phyloP scores from a whole-genome alignment of 1,140 invertebrate genomes.

The Leptinotarsa undecemlineata region DNA sequence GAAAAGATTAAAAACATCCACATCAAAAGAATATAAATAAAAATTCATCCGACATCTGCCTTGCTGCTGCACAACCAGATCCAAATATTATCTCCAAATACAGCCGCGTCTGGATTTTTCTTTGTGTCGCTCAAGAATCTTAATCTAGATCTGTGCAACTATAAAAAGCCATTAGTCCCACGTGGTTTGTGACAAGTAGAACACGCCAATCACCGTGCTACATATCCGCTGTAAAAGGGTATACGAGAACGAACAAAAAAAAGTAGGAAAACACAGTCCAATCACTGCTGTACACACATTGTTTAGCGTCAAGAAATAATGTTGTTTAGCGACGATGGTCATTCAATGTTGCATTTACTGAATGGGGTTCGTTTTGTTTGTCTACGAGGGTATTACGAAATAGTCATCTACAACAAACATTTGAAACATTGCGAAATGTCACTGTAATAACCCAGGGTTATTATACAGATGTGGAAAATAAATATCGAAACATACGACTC shows the following conservation, averaged over 20 bases:
- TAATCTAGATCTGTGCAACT: neutral
- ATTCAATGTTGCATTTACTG: neutral
- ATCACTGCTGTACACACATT: neutral
- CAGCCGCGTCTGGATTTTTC: neutral
- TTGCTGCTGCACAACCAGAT: neutral
- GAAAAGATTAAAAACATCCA: neutral
- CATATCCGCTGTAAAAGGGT: neutral
- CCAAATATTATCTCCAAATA: conserved; percentile 4
- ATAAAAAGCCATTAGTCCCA: conserved; percentile 2
- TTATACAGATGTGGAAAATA: too few species aligned
- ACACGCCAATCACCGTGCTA: neutral
- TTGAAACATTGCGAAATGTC: too few species aligned
- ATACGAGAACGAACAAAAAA: neutral
- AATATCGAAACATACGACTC: too few species aligned
- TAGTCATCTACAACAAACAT: too few species aligned
- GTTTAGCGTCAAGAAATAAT: neutral
- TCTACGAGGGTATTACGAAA: too few species aligned
- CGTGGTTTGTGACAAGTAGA: neutral
- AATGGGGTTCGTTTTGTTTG: neutral
- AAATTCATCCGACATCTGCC: neutral
- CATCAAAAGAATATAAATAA: neutral
- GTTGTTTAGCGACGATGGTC: neutral
- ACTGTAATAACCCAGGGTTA: too few species aligned
- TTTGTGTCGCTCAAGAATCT: neutral
- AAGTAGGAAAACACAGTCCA: neutral